phyloP scores from a whole-genome alignment of 92 coral and sea anemone genomes.

The Epizoanthus rinbou region DNA sequence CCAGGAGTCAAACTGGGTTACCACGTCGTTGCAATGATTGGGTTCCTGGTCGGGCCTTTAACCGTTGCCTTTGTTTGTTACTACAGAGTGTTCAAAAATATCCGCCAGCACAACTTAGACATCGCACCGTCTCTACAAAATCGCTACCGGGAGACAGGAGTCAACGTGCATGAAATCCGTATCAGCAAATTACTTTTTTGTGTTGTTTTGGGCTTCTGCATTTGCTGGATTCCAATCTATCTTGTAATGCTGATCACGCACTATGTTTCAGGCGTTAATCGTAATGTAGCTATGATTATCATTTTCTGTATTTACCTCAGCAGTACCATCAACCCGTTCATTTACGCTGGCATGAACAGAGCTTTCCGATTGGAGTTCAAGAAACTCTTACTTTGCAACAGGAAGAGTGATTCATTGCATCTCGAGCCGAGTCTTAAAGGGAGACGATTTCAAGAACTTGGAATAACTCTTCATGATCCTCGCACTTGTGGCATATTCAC shows the following conservation, averaged over 20 bases:
- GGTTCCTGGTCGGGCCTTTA: too few species aligned
- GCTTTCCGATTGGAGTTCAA: constrained; percentile 47
- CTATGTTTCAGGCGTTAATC: constrained; percentile 8
- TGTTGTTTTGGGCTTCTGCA: constrained; percentile 17
- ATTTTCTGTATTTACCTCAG: constrained; percentile 47
- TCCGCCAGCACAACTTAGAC: constrained; percentile 25
- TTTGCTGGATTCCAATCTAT: constrained; percentile 57
- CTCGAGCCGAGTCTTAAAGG: too few species aligned
- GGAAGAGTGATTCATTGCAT: too few species aligned
- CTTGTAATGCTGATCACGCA: constrained; percentile 42
- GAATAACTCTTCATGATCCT: too few species aligned
- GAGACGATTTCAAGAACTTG: too few species aligned
- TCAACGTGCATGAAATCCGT: constrained; percentile 39
- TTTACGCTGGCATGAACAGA: constrained; percentile 62
- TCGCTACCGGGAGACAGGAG: constrained; percentile 1
- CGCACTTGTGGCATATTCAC: too few species aligned
- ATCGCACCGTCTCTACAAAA: constrained; percentile 19
- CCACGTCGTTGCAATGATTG: too few species aligned
- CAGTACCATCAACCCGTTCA: constrained; percentile 57
- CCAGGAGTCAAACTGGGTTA: neutral
- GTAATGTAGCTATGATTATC: constrained; percentile 3
- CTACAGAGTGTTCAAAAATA: too few species aligned
- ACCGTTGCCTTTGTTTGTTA: too few species aligned
- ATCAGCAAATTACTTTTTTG: constrained; percentile 37
- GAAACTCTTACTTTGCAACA: constrained; percentile 39